Conservation (phyloP, 2,113 vertebrate species). For the Ameiurus melas region DNA sequence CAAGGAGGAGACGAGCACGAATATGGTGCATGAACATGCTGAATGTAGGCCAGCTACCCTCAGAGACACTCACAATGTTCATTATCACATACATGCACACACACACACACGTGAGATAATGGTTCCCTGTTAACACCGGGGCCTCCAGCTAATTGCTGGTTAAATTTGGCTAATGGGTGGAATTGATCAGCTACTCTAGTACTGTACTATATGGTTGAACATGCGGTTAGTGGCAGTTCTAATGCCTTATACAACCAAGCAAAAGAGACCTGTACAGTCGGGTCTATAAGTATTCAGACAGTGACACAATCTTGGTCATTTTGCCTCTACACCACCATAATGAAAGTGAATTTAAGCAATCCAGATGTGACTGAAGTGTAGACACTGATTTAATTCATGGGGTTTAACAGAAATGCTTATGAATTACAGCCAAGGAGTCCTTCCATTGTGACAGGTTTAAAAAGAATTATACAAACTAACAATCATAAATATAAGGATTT, state of each 20-base stretch:
- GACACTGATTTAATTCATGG: no score
- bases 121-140: slow-evolving; percentile 1
- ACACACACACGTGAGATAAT: background rate
- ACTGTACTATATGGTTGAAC: background rate
- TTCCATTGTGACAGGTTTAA: no score
- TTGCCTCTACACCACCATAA: no score
- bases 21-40: slow-evolving; percentile 28
- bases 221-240: background rate
- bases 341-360: no score
- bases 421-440: no score
- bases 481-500: no score
- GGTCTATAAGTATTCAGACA: no score
- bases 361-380: no score
- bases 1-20: background rate
- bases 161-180: slow-evolving; percentile 31
- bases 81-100: slow-evolving; percentile 6
- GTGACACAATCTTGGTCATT: no score
- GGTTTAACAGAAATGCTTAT: no score
- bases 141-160: slow-evolving; percentile 9
- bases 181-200: slow-evolving; percentile 24
- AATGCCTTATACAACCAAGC: background rate
- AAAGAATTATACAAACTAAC: no score
- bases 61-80: slow-evolving; percentile 27
- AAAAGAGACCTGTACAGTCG: no score
- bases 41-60: slow-evolving; percentile 47